phyloP scores from a whole-genome alignment of 2,888 invertebrate species.

The Dioctria rufipes region DNA sequence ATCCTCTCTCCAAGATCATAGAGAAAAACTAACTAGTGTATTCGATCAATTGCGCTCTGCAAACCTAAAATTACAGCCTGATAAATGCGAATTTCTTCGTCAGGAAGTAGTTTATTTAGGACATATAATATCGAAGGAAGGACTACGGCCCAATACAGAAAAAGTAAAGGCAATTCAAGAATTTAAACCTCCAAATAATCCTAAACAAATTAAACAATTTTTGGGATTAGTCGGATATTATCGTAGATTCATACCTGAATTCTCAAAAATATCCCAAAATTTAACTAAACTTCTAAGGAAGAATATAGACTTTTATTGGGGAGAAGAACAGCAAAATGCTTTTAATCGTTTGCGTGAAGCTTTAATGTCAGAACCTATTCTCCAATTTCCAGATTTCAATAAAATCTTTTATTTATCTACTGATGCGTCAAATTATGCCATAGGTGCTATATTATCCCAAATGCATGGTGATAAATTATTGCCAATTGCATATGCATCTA shows the following conservation, averaged over 20 bases:
- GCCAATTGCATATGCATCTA: no score
- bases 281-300: neutral
- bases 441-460: no score
- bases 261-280: neutral
- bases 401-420: no score
- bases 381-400: no score
- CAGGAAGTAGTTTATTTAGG: conserved; percentile 48
- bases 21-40: conserved; percentile 15
- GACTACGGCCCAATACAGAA: conserved; percentile 29
- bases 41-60: conserved; percentile 26
- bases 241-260: neutral
- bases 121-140: conserved; percentile 33
- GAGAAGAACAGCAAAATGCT: no score
- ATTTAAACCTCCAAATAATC: neutral
- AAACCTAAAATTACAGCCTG: conserved; percentile 55
- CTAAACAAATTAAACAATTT: conserved; percentile 4
- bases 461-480: no score
- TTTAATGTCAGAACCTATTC: no score
- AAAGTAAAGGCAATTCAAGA: conserved; percentile 35
- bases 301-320: neutral
- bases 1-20: conserved; percentile 31
- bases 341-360: no score
- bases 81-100: conserved; percentile 60
- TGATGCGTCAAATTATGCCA: no score
- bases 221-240: neutral